phyloP scores from a whole-genome alignment of 2,888 invertebrate genomes.

The Ormyrus labotus region DNA sequence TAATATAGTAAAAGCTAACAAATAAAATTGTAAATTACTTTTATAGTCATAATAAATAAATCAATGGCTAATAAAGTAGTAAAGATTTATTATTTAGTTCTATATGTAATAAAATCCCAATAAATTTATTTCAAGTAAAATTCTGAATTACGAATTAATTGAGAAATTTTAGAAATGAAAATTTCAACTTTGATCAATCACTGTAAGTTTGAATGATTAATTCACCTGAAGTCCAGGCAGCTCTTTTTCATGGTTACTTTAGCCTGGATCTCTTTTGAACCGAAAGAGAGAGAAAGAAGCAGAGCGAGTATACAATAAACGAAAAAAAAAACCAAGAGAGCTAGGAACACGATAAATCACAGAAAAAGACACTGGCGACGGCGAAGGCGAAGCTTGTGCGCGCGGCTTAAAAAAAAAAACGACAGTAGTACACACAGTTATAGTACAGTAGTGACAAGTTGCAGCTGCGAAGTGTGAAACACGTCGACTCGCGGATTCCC shows the following conservation, averaged over 20 bases:
- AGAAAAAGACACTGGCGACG: slow-evolving; percentile 37
- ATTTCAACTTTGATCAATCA: slow-evolving; percentile 28
- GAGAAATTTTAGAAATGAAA: neutral
- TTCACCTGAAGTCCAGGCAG: slow-evolving; percentile 12
- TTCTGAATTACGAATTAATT: too few relatives aligned
- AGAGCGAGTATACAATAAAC: neutral
- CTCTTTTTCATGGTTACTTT: slow-evolving; percentile 46
- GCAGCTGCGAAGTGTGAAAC: slow-evolving; percentile 73
- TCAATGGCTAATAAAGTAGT: too few relatives aligned
- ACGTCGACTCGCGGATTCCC: slow-evolving; percentile 66
- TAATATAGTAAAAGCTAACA: too few relatives aligned
- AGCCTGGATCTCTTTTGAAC: slow-evolving; percentile 39
- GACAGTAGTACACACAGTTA: slow-evolving; percentile 75
- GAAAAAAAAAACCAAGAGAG: neutral
- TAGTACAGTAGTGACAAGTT: slow-evolving; percentile 76
- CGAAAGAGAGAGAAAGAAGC: slow-evolving; percentile 7
- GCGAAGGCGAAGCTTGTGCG: slow-evolving; percentile 71
- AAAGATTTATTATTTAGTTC: too few relatives aligned
- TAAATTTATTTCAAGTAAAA: too few relatives aligned
- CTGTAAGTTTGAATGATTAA: slow-evolving; percentile 46
- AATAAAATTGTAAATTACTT: too few relatives aligned
- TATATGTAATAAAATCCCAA: too few relatives aligned
- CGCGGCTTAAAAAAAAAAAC: slow-evolving; percentile 64
- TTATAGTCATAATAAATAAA: too few relatives aligned
- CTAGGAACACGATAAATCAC: slow-evolving; percentile 42